Base-by-base conservation (phyloP, 2,797 vertebrate genomes). In the Hippoglossus hippoglossus region DNA sequence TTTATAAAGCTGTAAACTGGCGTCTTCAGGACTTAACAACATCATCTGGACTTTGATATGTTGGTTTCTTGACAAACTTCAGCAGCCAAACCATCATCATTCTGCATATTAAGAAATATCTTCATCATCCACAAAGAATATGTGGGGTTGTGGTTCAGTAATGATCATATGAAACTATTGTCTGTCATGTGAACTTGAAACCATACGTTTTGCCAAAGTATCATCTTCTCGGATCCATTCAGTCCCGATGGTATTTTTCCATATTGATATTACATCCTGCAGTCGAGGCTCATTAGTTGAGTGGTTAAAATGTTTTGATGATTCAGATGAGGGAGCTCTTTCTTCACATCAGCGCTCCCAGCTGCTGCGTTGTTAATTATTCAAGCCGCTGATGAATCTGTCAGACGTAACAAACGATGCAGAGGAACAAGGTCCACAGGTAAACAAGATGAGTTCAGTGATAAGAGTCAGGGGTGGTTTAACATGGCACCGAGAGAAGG, bases 351-450 rank as follows among this genome's bases (percentile, higher is more conserved):
- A n/a, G 49, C 15, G 63, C 52, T n/a, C 49, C 67, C 67, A 71
- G 78, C 82, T 79, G 82, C 75, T 28, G 13, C 22, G 28, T 72
- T 21, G 19, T 88, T 71, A 90, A 91, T 87, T 78, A 91, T 91
- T 91, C 49, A 89, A 1, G 3, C 16, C 0, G 18, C 41, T 74
- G 58, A 91, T 91, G 49, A 90, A 90, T 87, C 39, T 87, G 88
- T 89, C 52, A 90, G 61, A 47, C 39, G 63, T 60, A 71, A 67
- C 65, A 89, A 87, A 89, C 51, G 66, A 69, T 22, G 21, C 31
- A 66, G 63, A 41, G 50, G 75, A 64, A 70, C 63, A 1, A 41
- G 64, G 73, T 72, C 68, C 73, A 82, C 31, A 15, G 34, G 59
- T 51, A 61, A 41, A 47, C 58, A 62, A 77, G 63, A 73, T 83